These are phyloP conservation scores for Corythaixoides concolor DNA, from an alignment of 2,113 vertebrate species.

Conservation along the genomic window DNA sequence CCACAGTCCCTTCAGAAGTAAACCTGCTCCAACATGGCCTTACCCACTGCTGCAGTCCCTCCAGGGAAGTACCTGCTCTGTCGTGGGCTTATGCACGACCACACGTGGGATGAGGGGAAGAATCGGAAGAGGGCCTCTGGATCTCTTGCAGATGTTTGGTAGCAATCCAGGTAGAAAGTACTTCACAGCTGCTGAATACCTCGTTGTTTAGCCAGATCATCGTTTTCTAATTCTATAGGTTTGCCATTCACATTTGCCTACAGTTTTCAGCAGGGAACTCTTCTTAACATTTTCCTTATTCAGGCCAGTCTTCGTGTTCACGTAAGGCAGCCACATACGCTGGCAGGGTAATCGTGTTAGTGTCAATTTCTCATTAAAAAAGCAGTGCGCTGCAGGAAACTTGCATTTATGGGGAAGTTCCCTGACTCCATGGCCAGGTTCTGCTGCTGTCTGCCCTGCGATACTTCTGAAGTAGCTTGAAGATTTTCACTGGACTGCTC, in stretches of 20 bases:
- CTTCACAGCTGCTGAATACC: not conserved
- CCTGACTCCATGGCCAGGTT: not conserved
- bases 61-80: too few relatives aligned
- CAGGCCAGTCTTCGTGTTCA: not conserved
- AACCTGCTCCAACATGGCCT: too few relatives aligned
- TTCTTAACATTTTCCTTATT: not conserved
- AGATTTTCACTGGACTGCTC: not conserved
- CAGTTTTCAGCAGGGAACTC: not conserved
- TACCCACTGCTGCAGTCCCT: too few relatives aligned
- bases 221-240: not conserved
- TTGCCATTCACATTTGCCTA: not conserved
- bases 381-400: not conserved
- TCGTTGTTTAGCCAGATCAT: not conserved
- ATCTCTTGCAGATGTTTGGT: not conserved
- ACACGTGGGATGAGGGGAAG: too few relatives aligned
- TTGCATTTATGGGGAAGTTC: not conserved
- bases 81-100: too few relatives aligned
- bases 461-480: not conserved
- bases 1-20: too few relatives aligned
- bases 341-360: accelerated
- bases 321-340: accelerated
- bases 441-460: not conserved
- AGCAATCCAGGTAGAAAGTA: not conserved
- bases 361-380: not conserved
- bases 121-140: not conserved